Percentiles rank a stretch among this genome's conserved stretches.
phyloP scores from a whole-genome alignment of 1,140 invertebrate species.

The Hylaeus volcanicus region DNA sequence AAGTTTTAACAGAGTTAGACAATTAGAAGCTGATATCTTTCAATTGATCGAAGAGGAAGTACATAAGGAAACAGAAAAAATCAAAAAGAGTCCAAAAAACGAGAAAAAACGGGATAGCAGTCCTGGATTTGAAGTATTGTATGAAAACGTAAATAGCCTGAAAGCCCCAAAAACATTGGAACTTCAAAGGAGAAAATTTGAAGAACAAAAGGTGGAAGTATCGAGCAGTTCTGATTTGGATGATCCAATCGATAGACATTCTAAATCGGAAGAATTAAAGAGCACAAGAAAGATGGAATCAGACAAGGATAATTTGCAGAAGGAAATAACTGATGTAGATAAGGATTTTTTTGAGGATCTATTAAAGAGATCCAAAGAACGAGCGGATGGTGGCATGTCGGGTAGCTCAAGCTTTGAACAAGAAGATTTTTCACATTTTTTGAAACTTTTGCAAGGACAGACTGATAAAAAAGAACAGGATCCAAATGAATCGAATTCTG shows the following conservation, averaged over 20 bases:
- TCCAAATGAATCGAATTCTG: constrained; percentile 32
- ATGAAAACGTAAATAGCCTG: constrained; percentile 64
- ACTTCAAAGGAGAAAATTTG: constrained; percentile 71
- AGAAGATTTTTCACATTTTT: constrained; percentile 78
- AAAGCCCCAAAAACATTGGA: constrained; percentile 66
- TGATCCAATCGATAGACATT: constrained; percentile 78
- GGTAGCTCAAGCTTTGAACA: constrained; percentile 76
- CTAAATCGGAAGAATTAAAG: constrained; percentile 70
- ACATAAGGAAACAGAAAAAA: constrained; percentile 73
- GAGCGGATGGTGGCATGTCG: constrained; percentile 70
- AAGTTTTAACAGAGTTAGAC: constrained; percentile 61
- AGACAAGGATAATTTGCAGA: constrained; percentile 74
- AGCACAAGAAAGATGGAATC: constrained; percentile 58
- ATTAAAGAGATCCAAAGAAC: constrained; percentile 72
- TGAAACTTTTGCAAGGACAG: constrained; percentile 75
- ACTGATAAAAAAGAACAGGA: constrained; percentile 58
- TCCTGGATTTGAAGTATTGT: constrained; percentile 66
- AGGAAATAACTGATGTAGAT: constrained; percentile 79
- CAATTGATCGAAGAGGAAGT: constrained; percentile 75
- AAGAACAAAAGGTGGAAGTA: constrained; percentile 75
- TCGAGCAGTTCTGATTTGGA: constrained; percentile 77
- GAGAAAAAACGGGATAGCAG: constrained; percentile 66
- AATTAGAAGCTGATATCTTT: constrained; percentile 77
- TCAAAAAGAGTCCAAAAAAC: constrained; percentile 68
- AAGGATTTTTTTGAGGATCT: constrained; percentile 77